Conservation (phyloP, 2,797 vertebrate species). For the Lagodon rhomboides region DNA sequence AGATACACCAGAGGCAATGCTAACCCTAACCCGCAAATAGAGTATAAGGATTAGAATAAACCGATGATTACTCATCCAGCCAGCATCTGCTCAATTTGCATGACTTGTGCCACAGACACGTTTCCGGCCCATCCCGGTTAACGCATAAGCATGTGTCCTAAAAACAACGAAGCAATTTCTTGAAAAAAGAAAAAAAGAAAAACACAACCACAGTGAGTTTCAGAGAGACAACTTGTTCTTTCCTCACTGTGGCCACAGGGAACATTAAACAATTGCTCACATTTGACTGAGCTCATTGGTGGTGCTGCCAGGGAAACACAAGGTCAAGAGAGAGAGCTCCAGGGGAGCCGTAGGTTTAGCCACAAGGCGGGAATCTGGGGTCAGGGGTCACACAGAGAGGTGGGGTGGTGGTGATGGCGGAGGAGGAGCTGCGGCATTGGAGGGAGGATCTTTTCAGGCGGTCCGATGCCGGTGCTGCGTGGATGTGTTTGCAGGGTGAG, state of each 20-base stretch:
- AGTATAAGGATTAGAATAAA: slow-evolving; percentile 47
- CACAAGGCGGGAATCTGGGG: slow-evolving; percentile 46
- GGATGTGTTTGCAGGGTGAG: background rate
- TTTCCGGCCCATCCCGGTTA: slow-evolving; percentile 22
- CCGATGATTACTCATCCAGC: slow-evolving; percentile 35
- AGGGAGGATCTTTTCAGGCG: slow-evolving; percentile 3
- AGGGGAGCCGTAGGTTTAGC: slow-evolving; percentile 45
- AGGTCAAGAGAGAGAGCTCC: slow-evolving; percentile 64
- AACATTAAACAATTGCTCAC: slow-evolving; percentile 70
- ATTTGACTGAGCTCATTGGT: slow-evolving; percentile 68
- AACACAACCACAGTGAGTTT: slow-evolving; percentile 20
- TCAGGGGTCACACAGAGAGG: slow-evolving; percentile 52
- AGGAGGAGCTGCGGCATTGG: slow-evolving; percentile 8
- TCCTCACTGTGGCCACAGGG: slow-evolving; percentile 42
- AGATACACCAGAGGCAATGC: slow-evolving; percentile 6
- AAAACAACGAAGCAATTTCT: slow-evolving; percentile 27
- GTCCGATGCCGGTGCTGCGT: background rate
- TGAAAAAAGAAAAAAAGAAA: too few relatives aligned
- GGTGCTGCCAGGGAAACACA: slow-evolving; percentile 56
- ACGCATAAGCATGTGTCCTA: slow-evolving; percentile 49
- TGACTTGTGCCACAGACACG: slow-evolving; percentile 30
- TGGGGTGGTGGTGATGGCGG: slow-evolving; percentile 25
- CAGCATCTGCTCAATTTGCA: slow-evolving; percentile 41
- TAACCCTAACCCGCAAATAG: slow-evolving; percentile 9
- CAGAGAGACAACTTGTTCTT: slow-evolving; percentile 36